Conservation (phyloP, 2,888 invertebrate genomes). For the Platycnemis pennipes region DNA sequence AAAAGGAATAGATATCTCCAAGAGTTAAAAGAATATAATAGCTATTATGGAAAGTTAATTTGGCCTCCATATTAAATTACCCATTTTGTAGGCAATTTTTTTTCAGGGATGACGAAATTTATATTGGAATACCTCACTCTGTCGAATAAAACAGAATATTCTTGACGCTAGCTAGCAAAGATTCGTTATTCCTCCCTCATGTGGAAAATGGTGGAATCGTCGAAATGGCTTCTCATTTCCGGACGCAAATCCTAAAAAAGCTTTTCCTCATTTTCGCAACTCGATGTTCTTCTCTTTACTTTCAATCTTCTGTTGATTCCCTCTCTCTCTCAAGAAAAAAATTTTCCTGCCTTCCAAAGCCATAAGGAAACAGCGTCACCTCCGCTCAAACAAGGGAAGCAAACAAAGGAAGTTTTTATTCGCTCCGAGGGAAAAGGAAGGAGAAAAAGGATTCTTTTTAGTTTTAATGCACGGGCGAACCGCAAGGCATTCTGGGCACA, state of each 20-base stretch:
- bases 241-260: not conserved
- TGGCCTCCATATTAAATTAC: no score
- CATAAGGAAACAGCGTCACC: slow-evolving; percentile 39
- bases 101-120: no score
- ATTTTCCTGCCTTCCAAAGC: slow-evolving; percentile 26
- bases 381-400: slow-evolving; percentile 34
- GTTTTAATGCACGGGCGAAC: not conserved
- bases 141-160: no score
- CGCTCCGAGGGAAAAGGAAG: slow-evolving; percentile 12
- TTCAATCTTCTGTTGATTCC: slow-evolving; percentile 24
- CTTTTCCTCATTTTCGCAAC: not conserved
- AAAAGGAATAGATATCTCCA: no score
- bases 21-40: no score
- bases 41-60: no score
- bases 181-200: no score
- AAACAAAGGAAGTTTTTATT: slow-evolving; percentile 36
- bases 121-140: no score
- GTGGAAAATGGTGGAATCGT: no score
- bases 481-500: slow-evolving; percentile 30
- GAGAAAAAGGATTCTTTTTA: slow-evolving; percentile 45
- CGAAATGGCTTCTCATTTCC: not conserved
- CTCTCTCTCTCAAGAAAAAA: not conserved
- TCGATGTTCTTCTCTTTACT: slow-evolving; percentile 28
- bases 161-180: no score
- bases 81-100: no score